Conservation (phyloP, 2,888 invertebrate species). For the Pyrgus malvae region DNA sequence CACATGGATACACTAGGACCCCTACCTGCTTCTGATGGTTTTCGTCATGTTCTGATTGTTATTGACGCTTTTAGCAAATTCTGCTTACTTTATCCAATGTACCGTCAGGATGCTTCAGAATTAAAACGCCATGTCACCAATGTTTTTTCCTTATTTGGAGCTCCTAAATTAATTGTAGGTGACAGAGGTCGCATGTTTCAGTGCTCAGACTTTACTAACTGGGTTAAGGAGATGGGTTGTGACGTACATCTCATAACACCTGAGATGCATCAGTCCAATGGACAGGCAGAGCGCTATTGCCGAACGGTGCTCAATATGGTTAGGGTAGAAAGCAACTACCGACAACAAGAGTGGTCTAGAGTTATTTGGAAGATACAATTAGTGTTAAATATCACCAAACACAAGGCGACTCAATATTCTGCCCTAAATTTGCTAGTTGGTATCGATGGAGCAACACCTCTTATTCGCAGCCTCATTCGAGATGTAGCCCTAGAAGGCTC, state of each 20-base stretch:
- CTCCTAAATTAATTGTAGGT: slow-evolving; percentile 30
- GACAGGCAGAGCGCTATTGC: slow-evolving; percentile 31
- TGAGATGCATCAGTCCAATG: slow-evolving; percentile 35
- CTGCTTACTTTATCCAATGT: not conserved
- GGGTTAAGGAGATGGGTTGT: slow-evolving; percentile 27
- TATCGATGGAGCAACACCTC: not conserved
- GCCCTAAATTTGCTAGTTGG: slow-evolving; percentile 1
- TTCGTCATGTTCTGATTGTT: not conserved
- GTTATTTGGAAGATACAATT: slow-evolving; percentile 29
- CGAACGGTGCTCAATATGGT: slow-evolving; percentile 29
- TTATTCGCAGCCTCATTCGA: not conserved
- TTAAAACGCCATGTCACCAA: not conserved
- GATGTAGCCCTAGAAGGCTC: not conserved
- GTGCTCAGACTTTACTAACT: slow-evolving; percentile 25
- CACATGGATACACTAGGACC: slow-evolving; percentile 1
- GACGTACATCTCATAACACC: slow-evolving; percentile 36
- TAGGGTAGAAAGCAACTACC: slow-evolving; percentile 15
- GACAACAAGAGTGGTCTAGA: slow-evolving; percentile 11
- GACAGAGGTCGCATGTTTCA: slow-evolving; percentile 39
- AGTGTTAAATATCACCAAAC: slow-evolving; percentile 28
- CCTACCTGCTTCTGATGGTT: not conserved
- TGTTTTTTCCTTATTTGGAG: not conserved
- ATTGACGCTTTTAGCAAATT: not conserved
- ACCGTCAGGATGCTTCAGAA: not conserved
- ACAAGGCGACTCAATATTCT: slow-evolving; percentile 25